These are phyloP conservation scores for Sthenelais limicola DNA, from an alignment of 2,888 invertebrate species.

Conservation along the genomic window DNA sequence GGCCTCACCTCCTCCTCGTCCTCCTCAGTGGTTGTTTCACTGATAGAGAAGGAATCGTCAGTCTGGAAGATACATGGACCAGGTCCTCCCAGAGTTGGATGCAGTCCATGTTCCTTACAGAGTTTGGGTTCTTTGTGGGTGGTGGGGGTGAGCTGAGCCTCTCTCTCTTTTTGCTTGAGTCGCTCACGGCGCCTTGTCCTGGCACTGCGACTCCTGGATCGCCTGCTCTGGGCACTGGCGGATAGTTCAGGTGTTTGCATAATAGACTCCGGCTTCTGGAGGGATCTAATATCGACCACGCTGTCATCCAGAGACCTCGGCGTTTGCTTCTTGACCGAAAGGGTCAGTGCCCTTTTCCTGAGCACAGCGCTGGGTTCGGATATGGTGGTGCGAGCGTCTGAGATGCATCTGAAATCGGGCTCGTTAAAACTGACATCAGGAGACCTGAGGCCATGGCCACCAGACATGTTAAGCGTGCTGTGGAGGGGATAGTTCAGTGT, in stretches of 20 bases:
- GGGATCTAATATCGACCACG: constrained; percentile 32
- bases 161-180: constrained; percentile 11
- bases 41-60: constrained; percentile 40
- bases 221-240: not conserved
- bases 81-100: constrained; percentile 48
- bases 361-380: constrained; percentile 44
- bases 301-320: constrained; percentile 30
- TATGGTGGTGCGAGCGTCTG: constrained; percentile 41
- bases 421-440: not conserved
- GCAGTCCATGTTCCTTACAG: constrained; percentile 51
- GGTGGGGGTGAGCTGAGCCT: not conserved
- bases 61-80: constrained; percentile 50
- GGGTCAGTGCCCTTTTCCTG: not conserved
- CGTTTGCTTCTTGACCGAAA: not conserved
- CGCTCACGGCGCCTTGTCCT: constrained; percentile 28
- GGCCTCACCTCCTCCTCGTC: not conserved
- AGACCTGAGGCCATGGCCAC: not conserved
- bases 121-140: constrained; percentile 30
- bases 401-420: constrained; percentile 4
- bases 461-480: constrained; percentile 41
- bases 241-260: not conserved
- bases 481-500: constrained; percentile 51
- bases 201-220: constrained; percentile 22
- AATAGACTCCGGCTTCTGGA: not conserved
- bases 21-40: constrained; percentile 37